Conservation (phyloP, 2,797 vertebrate species). For the Picus viridis region DNA sequence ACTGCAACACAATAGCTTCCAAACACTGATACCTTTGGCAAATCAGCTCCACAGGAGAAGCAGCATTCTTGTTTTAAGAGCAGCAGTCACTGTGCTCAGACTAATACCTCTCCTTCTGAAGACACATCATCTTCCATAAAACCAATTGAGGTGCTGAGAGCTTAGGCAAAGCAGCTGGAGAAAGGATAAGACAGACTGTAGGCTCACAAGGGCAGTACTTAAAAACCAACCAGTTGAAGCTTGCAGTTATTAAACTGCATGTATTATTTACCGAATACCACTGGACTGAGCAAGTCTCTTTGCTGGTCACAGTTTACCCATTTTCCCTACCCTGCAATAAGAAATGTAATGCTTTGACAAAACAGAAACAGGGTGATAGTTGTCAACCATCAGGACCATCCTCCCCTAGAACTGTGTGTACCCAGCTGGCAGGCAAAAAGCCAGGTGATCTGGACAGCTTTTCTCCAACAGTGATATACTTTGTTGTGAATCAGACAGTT, state of each 20-base stretch:
- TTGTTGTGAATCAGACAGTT: neutral
- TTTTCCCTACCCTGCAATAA: neutral
- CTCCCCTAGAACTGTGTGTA: rapidly evolving
- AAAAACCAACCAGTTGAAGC: neutral
- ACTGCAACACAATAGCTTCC: neutral
- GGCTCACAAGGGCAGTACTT: neutral
- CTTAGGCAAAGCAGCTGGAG: neutral
- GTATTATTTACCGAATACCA: neutral
- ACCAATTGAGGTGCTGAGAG: neutral
- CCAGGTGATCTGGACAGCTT: neutral
- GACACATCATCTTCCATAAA: neutral
- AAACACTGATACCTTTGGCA: neutral
- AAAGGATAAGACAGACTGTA: neutral
- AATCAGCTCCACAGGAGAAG: neutral
- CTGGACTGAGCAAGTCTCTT: neutral
- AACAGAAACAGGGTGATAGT: neutral
- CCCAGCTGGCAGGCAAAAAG: neutral
- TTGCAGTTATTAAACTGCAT: neutral
- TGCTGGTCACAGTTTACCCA: neutral
- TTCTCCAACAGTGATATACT: neutral
- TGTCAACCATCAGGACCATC: neutral
- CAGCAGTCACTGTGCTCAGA: neutral
- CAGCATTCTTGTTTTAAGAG: neutral
- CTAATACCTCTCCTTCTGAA: neutral
- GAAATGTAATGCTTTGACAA: neutral